phyloP scores from a whole-genome alignment of 2,797 vertebrate genomes.

The Mallotus villosus region DNA sequence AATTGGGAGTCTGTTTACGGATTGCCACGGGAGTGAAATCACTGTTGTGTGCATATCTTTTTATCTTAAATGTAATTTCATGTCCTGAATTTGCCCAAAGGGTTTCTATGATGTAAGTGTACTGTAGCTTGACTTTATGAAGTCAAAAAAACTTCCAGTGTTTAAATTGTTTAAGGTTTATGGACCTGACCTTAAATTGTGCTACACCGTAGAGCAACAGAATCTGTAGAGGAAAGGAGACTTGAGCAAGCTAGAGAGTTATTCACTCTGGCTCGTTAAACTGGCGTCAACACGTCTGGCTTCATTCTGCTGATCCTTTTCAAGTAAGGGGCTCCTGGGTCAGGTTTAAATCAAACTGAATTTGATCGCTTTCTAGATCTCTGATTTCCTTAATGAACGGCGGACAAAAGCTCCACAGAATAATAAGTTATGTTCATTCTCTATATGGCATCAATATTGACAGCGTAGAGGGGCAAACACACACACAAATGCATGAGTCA shows the following conservation, averaged over 20 bases:
- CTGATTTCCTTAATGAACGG: too few relatives aligned
- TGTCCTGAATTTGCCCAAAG: slow-evolving; percentile 27
- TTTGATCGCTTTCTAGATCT: too few relatives aligned
- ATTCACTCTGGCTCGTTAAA: not conserved
- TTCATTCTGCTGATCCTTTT: not conserved
- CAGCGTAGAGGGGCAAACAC: not conserved
- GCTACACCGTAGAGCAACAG: not conserved
- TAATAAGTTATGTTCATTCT: too few relatives aligned
- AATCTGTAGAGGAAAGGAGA: not conserved
- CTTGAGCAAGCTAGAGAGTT: not conserved
- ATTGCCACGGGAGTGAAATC: slow-evolving; percentile 30
- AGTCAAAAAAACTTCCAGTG: slow-evolving; percentile 27
- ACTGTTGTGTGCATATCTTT: slow-evolving; percentile 15
- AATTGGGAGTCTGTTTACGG: slow-evolving; percentile 41
- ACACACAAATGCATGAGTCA: slow-evolving; percentile 16
- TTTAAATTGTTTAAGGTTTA: not conserved
- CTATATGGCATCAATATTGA: too few relatives aligned
- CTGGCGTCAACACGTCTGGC: not conserved
- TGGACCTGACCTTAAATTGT: not conserved
- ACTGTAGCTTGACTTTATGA: slow-evolving; percentile 22
- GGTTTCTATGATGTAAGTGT: slow-evolving; percentile 27
- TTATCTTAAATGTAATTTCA: slow-evolving; percentile 15
- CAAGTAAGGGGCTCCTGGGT: not conserved
- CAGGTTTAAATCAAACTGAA: not conserved
- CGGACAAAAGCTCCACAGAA: too few relatives aligned